Conservation (phyloP, 2,888 invertebrate genomes). For the Scaptomyza flava region DNA sequence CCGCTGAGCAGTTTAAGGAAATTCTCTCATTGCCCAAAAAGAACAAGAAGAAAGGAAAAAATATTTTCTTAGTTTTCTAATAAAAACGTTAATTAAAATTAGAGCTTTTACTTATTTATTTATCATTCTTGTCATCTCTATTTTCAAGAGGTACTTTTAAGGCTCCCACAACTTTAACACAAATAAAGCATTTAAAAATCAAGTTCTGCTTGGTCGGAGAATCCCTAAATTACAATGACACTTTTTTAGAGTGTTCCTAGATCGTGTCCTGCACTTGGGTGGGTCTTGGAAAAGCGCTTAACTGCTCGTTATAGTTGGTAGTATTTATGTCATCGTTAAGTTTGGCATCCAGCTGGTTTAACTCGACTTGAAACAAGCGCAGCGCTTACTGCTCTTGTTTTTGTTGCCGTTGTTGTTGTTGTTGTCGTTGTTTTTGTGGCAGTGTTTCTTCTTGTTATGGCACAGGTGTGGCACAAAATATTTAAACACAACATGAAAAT, state of each 20-base stretch:
- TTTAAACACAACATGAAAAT: constrained; percentile 76
- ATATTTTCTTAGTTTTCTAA: background rate
- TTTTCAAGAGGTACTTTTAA: no score
- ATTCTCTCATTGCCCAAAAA: constrained; percentile 1
- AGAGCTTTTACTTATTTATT: no score
- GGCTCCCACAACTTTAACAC: no score
- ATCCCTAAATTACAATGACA: constrained; percentile 10
- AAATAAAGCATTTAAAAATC: no score
- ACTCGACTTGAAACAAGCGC: constrained; percentile 55
- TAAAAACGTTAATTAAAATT: no score
- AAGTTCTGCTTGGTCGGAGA: background rate
- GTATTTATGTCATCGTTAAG: constrained; percentile 78
- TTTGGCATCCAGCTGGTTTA: constrained; percentile 75
- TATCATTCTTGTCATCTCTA: no score
- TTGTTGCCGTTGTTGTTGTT: background rate
- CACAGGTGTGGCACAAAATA: constrained; percentile 74
- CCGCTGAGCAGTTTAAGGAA: constrained; percentile 9
- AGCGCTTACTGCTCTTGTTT: constrained; percentile 10
- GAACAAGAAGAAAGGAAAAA: background rate
- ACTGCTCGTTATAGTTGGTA: constrained; percentile 64
- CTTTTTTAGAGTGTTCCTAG: constrained; percentile 15
- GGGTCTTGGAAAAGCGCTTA: constrained; percentile 37
- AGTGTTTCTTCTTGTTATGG: constrained; percentile 38
- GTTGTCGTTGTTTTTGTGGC: constrained; percentile 5
- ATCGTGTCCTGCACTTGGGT: constrained; percentile 49